Evolutionary conservation across 2,888 invertebrate species (phyloP), one percentile per base, ranked within the genome.

Genomic region (Nycteola revayana): DNA sequence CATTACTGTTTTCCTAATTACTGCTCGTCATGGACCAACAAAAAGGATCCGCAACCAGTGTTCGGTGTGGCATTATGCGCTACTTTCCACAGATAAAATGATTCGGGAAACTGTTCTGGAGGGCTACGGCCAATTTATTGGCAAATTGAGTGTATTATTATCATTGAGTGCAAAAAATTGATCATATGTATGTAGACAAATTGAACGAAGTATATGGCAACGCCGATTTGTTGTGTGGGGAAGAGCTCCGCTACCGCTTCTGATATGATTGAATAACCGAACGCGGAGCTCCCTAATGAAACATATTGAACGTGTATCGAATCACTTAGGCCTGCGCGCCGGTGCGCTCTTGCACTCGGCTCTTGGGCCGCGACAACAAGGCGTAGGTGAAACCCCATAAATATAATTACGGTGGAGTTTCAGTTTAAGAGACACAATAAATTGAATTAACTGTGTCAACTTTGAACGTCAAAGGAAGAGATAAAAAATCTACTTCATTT

Each of bases 301-400:
- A 87, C 86, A 85, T 87, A 87, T 87, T 86, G 87, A 85, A 84
- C 80, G 76, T 83, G 83, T 87, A 87, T 88, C 82, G 85, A 85
- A 83, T 84, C 87, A 88, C 87, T 88, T 88, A 88, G 83, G 69
- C n/a, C n/a, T n/a, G n/a, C 71, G 56, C 59, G 58, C 66, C 66
- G 71, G 71, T 80, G 80, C 79, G 82, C 79, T 78, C 62, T 75
- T 82, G 82, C 81, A 82, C 75, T 80, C 77, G 68, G 75, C 77
- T 81, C 79, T 80, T 68, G 70, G 72, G 63, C 62, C 72, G 69
- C 65, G 70, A 69, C 80, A 82, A 83, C 82, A 80, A 78, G 70
- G 69, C 78, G 77, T 81, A 81, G 84, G 83, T 83, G 80, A n/a
- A 79, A 77, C 77, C 77, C 67, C 68, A 75, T 71, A 87, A 87